Evolutionary conservation across 1,140 invertebrate species (phyloP).

Genomic region (Onthophagus taurus): DNA sequence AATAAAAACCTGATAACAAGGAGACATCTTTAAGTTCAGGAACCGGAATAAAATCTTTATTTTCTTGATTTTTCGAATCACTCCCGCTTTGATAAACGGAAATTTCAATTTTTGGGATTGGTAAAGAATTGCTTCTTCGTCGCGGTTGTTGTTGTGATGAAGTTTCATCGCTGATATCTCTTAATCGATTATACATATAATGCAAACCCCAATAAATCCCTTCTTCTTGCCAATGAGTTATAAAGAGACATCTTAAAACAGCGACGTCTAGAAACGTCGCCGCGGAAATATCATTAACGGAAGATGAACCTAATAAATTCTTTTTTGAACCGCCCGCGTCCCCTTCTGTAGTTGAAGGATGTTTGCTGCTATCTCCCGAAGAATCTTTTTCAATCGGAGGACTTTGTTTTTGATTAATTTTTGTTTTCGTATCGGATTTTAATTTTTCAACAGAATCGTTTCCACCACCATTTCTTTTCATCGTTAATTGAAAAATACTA

Average conservation of each 20-base stretch:
- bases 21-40: slow-evolving; percentile 57
- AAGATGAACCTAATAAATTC: slow-evolving; percentile 15
- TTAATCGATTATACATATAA: slow-evolving; percentile 78
- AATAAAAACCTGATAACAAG: slow-evolving; percentile 39
- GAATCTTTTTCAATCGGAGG: slow-evolving; percentile 46
- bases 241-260: slow-evolving; percentile 91
- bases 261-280: slow-evolving; percentile 95
- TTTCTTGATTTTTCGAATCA: slow-evolving; percentile 51
- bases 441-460: slow-evolving; percentile 42
- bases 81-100: slow-evolving; percentile 72
- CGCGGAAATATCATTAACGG: slow-evolving; percentile 61
- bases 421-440: not conserved
- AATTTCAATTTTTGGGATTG: slow-evolving; percentile 86
- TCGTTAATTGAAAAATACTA: slow-evolving; percentile 49
- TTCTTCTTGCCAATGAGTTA: slow-evolving; percentile 95
- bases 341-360: slow-evolving; percentile 17
- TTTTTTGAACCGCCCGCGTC: slow-evolving; percentile 24
- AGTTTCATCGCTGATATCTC: slow-evolving; percentile 71
- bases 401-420: slow-evolving; percentile 22
- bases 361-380: slow-evolving; percentile 32
- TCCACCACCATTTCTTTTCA: slow-evolving; percentile 40
- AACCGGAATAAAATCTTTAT: slow-evolving; percentile 67
- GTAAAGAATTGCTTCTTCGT: slow-evolving; percentile 81
- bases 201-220: slow-evolving; percentile 96
- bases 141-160: slow-evolving; percentile 61